phyloP scores from a whole-genome alignment of 2,113 vertebrate species.

The Myiozetetes cayanensis region DNA sequence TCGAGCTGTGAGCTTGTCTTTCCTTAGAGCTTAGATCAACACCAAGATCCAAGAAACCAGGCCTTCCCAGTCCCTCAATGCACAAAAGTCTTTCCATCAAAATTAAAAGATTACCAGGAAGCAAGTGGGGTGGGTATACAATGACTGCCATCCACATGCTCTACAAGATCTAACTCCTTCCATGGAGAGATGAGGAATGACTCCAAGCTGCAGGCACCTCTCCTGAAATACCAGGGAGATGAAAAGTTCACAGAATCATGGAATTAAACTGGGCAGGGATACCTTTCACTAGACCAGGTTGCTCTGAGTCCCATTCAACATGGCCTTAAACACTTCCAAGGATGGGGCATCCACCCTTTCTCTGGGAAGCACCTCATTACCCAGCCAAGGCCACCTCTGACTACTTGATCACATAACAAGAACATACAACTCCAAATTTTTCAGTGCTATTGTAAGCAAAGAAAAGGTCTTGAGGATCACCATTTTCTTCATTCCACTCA shows the following conservation, averaged over 20 bases:
- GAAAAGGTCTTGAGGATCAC: neutral
- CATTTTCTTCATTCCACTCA: neutral
- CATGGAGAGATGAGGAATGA: neutral
- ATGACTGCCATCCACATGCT: neutral
- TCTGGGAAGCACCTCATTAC: neutral
- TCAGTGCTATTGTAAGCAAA: neutral
- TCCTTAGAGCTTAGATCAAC: neutral
- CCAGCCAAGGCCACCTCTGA: neutral
- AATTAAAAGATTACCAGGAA: neutral
- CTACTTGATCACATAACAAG: neutral
- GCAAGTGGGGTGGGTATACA: neutral
- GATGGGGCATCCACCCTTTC: neutral
- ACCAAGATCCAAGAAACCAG: neutral
- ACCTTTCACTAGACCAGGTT: neutral
- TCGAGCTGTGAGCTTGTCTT: neutral
- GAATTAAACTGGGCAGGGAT: neutral
- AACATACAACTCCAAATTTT: neutral
- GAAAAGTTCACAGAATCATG: neutral
- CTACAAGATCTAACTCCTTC: neutral
- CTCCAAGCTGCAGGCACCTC: neutral
- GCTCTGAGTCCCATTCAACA: neutral
- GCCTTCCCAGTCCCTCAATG: neutral
- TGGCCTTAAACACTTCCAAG: neutral
- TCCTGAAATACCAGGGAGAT: neutral
- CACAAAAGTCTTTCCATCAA: neutral